These are phyloP conservation scores for Oreochromis spilurus DNA, from an alignment of 2,113 vertebrate genomes.

Conservation along the genomic window DNA sequence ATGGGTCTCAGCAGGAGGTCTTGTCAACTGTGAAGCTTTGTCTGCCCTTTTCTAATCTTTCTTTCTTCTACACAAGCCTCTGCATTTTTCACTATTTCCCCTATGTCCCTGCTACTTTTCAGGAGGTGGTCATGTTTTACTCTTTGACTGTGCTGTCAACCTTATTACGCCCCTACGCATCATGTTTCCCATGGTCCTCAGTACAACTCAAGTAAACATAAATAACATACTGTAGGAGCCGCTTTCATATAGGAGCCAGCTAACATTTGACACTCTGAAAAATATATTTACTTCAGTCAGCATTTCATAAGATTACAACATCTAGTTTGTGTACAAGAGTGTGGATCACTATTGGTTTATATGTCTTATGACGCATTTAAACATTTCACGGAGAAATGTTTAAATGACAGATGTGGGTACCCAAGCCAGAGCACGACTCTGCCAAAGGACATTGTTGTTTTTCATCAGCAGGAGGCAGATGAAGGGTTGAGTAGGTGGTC, in stretches of 20 bases:
- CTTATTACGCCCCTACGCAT: neutral
- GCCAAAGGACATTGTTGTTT: neutral
- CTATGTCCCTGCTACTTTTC: neutral
- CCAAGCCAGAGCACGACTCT: neutral
- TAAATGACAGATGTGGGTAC: neutral
- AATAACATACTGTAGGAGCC: neutral
- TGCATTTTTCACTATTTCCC: neutral
- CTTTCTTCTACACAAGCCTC: neutral
- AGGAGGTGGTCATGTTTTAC: conserved; percentile 2
- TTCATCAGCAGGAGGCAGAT: neutral
- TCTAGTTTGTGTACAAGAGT: neutral
- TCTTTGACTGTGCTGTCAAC: conserved; percentile 17
- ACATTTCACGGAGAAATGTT: neutral
- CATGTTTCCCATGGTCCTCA: neutral
- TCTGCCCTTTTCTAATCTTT: conserved; percentile 22
- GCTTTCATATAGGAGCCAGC: neutral
- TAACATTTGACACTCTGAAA: neutral
- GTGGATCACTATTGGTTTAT: neutral
- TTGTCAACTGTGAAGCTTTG: conserved; percentile 17
- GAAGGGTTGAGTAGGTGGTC: neutral
- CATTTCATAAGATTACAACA: neutral
- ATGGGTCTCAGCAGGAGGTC: conserved; percentile 14
- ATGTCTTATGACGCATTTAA: neutral
- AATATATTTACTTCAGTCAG: neutral
- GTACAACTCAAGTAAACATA: neutral